Conservation (phyloP, 2,797 vertebrate species). For the Alosa sapidissima region DNA sequence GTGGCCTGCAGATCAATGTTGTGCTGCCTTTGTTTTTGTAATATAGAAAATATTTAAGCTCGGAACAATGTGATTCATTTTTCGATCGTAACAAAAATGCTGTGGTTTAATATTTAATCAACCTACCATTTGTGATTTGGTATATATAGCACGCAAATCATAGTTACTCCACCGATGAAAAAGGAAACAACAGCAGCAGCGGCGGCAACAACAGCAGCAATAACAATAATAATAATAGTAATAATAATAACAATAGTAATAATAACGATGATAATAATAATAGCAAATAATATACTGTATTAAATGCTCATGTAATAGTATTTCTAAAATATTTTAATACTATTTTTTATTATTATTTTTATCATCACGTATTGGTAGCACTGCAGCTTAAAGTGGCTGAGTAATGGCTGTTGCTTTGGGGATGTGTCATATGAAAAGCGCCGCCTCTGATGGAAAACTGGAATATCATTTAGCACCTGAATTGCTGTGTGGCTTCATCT, state of each 20-base stretch:
- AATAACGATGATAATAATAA: no score
- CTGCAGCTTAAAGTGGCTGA: constrained; percentile 25
- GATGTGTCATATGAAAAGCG: constrained; percentile 38
- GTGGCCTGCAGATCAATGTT: not conserved
- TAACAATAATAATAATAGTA: not conserved
- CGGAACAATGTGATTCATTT: not conserved
- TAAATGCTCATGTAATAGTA: no score
- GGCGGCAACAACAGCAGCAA: not conserved
- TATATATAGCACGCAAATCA: not conserved
- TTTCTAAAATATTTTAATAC: not conserved
- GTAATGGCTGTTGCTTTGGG: constrained; percentile 39
- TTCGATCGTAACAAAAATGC: no score
- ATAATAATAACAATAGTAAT: no score
- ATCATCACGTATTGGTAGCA: not conserved
- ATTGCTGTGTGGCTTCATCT: constrained; percentile 58
- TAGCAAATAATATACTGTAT: no score
- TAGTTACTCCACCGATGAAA: not conserved
- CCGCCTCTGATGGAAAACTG: constrained; percentile 57
- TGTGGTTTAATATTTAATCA: no score
- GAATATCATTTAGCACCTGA: constrained; percentile 61
- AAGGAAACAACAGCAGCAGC: not conserved
- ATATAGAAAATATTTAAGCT: not conserved
- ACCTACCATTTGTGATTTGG: not conserved
- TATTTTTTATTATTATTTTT: not conserved
- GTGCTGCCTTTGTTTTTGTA: not conserved